Base-by-base conservation (phyloP, 2,888 invertebrate genomes). In the Melanotus villosus region DNA sequence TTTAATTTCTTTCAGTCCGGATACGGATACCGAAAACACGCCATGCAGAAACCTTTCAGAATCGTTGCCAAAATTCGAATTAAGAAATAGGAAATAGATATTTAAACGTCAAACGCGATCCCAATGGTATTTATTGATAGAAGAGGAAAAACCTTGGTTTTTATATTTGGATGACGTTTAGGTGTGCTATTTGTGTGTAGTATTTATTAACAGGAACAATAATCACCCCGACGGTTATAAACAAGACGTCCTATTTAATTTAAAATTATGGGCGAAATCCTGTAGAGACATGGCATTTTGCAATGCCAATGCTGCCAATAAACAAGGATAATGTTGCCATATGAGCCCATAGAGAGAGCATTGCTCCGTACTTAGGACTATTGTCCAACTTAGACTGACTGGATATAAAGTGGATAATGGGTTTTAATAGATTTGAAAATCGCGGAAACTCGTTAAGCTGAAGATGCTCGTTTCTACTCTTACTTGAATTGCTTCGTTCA, bases 221-320 rank as follows among this genome's bases (percentile, higher is more conserved):
- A 26, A 26, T 26, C 26, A 26, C 26, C 26, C 26, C 26, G 26
- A 26, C 26, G 3, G 26, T 26, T 5, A 26, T 26, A 26, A 45
- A 16, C 21, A 10, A 23, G 34, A 34, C 50, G 36, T 16, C 14
- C 62, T 50, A 52, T 38, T 38, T 50, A 52, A 45, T 52, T 50
- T 19, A 62, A 21, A 62, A 30, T 62, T 36, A 34, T 62, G 36
- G 2, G 36, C 10, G 14, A 47, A 60, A 50, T 60, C 36, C 32
- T 36, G 50, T 47, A 23, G 47, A 52, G 50, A 62, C 12, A 23
- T 52, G 38, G 36, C 50, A 36, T 62, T 47, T 62, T 62, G 38
- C 16, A 23, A 36, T 62, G 62, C 62, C 50, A 62, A 64, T 54
- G 56, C 26, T 54, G 64, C 12, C 32, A 64, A 64, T 64, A 64